Base-by-base conservation (phyloP, 2,113 vertebrate species). In the Alligator sinensis region DNA sequence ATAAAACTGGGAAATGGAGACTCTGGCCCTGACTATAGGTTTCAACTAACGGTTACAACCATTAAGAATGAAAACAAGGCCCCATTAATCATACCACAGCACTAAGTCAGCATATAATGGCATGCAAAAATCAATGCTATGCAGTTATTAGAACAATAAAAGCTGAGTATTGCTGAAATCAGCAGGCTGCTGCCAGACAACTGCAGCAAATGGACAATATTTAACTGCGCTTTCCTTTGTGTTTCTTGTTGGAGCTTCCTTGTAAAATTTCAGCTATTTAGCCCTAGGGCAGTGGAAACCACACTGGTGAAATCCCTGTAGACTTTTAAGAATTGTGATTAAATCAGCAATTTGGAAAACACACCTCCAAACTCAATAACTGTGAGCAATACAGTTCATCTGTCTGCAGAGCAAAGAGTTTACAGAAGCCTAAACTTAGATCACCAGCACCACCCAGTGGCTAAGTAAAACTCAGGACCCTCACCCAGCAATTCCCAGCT, bases 381-480 rank as follows among this genome's bases (percentile, higher is more conserved):
- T 75, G 1, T 12, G 62, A 81, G 54, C 19, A 47, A 90, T 61
- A 59, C 61, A 0, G 2, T 77, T 86, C 75, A 14, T 68, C n/a
- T 25, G 74, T 47, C 47, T 72, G 64, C 77, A 58, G 24, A 19
- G 57, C 5, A 82, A 63, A 5, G 21, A 60, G 27, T 25, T 34
- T 59, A 34, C 57, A 60, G 54, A 27, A 4, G 27, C 66, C 28
- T 24, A 16, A 80, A 1, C 7, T 55, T 82, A 74, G 90, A 61
- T 9, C 60, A 89, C 94, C 68, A 97, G 94, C 96, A 82, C 97
- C 96, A 24, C 95, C 80, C 30, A 66, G 88, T 95, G 97, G 97
- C 88, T 87, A 15, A 28, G 4, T 58, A 87, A 78, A 70, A 61
- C 16, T 58, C 12, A 0, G 25, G 27, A 5, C 21, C 4, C 4